Percentiles rank a stretch among this genome's conserved stretches.
Conservation (phyloP, 1,140 invertebrate species). For the Lucilia sericata region DNA sequence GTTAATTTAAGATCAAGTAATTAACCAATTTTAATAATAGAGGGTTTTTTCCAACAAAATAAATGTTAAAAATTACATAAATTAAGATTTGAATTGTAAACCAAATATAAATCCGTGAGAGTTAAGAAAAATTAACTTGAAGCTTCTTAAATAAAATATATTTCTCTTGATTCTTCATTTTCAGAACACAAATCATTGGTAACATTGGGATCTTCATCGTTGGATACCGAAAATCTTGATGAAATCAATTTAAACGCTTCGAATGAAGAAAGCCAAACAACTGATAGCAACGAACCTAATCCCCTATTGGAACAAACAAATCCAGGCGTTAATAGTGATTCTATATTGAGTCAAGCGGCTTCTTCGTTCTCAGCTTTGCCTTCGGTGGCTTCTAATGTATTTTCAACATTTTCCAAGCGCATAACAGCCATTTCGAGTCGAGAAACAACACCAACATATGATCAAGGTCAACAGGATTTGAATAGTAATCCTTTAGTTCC, state of each 20-base stretch:
- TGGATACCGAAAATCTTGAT: constrained; percentile 63
- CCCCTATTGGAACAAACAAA: constrained; percentile 54
- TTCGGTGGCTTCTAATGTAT: constrained; percentile 72
- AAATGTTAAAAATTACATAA: not conserved
- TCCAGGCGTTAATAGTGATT: constrained; percentile 55
- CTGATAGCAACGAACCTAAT: constrained; percentile 53
- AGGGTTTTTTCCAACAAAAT: constrained; percentile 9
- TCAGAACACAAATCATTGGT: constrained; percentile 63
- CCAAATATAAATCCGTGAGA: not conserved
- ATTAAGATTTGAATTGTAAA: not conserved
- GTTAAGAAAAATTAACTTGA: not conserved
- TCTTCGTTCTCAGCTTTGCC: constrained; percentile 73
- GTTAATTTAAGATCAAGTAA: constrained; percentile 31
- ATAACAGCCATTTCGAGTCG: constrained; percentile 56
- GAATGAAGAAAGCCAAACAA: constrained; percentile 28
- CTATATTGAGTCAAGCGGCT: constrained; percentile 69
- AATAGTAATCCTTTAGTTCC: constrained; percentile 48
- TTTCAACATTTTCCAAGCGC: constrained; percentile 72
- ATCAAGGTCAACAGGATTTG: constrained; percentile 45
- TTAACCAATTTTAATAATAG: constrained; percentile 30
- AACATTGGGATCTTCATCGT: constrained; percentile 61
- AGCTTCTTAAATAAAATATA: too few species aligned
- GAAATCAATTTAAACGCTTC: constrained; percentile 65
- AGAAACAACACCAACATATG: constrained; percentile 48
- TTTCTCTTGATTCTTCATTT: not conserved